A percentile compares a stretch with the other conserved stretches of the same genome.
These are phyloP conservation scores for Pionites leucogaster DNA, from an alignment of 2,113 vertebrate species.

Conservation along the genomic window DNA sequence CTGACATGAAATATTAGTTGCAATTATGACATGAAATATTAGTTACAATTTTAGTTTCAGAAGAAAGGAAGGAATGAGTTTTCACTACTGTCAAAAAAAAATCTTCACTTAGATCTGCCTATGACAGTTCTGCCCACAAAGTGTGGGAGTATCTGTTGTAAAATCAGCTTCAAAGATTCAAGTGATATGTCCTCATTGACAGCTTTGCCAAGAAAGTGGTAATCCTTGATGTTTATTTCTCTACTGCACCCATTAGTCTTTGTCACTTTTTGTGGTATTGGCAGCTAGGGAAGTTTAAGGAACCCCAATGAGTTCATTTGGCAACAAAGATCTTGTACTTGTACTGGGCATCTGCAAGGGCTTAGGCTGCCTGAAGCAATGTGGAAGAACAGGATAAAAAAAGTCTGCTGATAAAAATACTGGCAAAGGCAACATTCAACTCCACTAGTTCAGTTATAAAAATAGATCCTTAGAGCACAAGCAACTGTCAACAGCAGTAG, in stretches of 20 bases:
- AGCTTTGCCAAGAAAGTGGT: background rate
- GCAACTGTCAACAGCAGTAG: background rate
- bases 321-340: background rate
- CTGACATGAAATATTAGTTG: background rate
- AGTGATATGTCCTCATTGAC: background rate
- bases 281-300: background rate
- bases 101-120: background rate
- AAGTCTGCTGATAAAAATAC: background rate
- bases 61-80: background rate
- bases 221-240: background rate
- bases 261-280: background rate
- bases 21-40: background rate
- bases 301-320: background rate
- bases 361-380: background rate
- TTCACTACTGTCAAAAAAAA: background rate
- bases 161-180: slow-evolving; percentile 6
- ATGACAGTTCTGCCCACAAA: background rate
- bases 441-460: background rate
- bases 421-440: background rate
- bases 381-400: slow-evolving; percentile 11
- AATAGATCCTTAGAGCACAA: background rate
- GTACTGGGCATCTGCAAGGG: background rate
- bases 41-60: background rate
- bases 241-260: background rate
- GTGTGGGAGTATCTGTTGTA: slow-evolving; percentile 15